phyloP scores from a whole-genome alignment of 2,113 vertebrate species.

The Perca fluviatilis region DNA sequence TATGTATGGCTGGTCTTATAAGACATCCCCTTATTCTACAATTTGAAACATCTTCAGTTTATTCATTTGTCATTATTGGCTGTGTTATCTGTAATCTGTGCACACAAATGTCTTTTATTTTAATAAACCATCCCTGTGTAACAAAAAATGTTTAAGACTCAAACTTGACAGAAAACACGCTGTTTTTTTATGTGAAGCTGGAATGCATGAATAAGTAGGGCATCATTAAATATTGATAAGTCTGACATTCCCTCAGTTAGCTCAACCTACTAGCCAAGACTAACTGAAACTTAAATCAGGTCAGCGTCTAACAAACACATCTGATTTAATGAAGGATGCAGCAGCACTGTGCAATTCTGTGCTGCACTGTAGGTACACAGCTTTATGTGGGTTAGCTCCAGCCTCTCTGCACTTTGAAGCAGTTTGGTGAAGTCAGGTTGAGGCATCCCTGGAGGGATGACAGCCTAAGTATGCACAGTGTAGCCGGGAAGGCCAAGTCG shows the following conservation, averaged over 20 bases:
- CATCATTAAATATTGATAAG: conserved; percentile 75
- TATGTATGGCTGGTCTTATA: conserved; percentile 4
- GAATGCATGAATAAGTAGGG: conserved; percentile 60
- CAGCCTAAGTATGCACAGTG: conserved; percentile 57
- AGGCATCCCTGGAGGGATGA: conserved; percentile 59
- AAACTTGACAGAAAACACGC: neutral
- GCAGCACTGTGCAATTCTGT: conserved; percentile 51
- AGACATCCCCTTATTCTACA: conserved; percentile 5
- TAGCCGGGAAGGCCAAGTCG: conserved; percentile 45
- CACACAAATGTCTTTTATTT: neutral
- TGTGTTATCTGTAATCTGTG: neutral
- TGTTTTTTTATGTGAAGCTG: conserved; percentile 24
- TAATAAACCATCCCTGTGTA: neutral
- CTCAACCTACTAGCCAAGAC: conserved; percentile 52
- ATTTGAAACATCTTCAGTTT: neutral
- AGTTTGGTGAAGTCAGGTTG: conserved; percentile 76
- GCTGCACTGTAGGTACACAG: conserved; percentile 55
- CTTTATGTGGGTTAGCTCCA: conserved; percentile 76
- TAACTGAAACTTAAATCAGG: conserved; percentile 72
- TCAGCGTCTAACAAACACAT: conserved; percentile 72
- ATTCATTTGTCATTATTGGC: neutral
- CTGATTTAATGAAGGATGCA: conserved; percentile 65
- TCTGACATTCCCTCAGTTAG: conserved; percentile 64
- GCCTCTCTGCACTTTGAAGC: conserved; percentile 72
- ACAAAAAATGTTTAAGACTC: neutral